Base-by-base conservation (phyloP, 2,888 invertebrate species). In the Patella caerulea region DNA sequence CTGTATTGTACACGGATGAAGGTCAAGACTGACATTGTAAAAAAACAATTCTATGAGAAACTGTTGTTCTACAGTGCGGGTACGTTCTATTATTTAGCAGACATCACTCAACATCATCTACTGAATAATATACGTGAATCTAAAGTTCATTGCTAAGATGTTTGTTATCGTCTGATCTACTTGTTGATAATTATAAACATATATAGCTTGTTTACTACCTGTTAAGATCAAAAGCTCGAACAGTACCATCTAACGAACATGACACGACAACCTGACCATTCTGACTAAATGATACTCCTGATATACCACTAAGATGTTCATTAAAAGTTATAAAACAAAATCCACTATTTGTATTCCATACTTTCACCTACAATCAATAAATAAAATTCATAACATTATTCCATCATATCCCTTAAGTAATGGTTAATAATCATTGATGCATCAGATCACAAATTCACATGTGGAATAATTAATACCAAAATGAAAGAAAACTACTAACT, bases 281-380 rank as follows among this genome's bases (percentile, higher is more conserved):
- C 52, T 95, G 95, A 88, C 97, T 98, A 92, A 98, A 99, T 73
- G 94, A 93, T 0, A 99, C 94, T 9, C 94, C 95, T 0, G 96
- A 95, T 2, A 99, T 94, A 0, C 95, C 94, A 1, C 96, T 96
- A 1, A 95, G 94, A 91, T 99, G 99, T 85, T 98, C 98, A 79
- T 92, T 94, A 91, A 99, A 99, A 0, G 99, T 99, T 1, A 98
- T 96, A 87, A 97, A 96, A 92, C 99, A 99, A 92, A 98, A 98
- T 0, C 98, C 97, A 76, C 94, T 95, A 77, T 93, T 93, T 0
- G 96, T 95, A 90, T 97, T 98, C 99, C 99, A 99, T 9, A 99
- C 93, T 92, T 98, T 98, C 0, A 98, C 93, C 93, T 93, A 85
- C 34, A 86, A 82, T 72, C 59, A 52, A 78, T 72, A 59, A 34